phyloP scores from a whole-genome alignment of 2,113 vertebrate genomes.

The Erpornis zantholeuca region DNA sequence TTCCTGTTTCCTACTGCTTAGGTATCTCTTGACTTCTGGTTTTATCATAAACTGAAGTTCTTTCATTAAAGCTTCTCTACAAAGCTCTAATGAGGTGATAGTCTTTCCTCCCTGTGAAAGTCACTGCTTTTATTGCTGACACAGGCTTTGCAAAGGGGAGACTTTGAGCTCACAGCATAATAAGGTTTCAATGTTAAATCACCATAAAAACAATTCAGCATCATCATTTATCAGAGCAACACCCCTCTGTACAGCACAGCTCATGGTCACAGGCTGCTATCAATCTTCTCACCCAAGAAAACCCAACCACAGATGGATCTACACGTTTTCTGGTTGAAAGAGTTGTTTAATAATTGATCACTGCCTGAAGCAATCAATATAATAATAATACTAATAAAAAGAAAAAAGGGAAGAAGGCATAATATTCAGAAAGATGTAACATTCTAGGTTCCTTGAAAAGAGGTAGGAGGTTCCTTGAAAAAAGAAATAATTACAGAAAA shows the following conservation, averaged over 20 bases:
- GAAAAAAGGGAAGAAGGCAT: background rate
- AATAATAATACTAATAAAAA: background rate
- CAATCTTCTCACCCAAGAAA: background rate
- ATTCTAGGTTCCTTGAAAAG: background rate
- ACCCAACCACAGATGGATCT: background rate
- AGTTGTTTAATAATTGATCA: background rate
- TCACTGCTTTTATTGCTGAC: constrained; percentile 50
- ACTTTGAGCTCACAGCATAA: background rate
- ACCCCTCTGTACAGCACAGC: background rate
- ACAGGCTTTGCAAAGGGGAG: background rate
- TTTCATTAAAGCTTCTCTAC: background rate
- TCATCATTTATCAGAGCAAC: background rate
- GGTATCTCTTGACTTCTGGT: background rate
- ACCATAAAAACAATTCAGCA: background rate
- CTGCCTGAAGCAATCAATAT: background rate
- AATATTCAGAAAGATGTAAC: background rate
- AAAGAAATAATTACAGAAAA: background rate
- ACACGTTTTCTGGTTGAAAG: background rate
- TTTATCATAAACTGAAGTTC: background rate
- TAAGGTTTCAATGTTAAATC: constrained; percentile 25
- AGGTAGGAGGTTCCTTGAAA: background rate
- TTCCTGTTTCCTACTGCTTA: background rate
- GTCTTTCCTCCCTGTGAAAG: constrained; percentile 1
- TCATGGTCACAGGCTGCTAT: background rate
- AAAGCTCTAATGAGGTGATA: background rate